A percentile compares a stretch with the other conserved stretches of the same genome.
phyloP scores from a whole-genome alignment of 2,797 vertebrate genomes.

The Falco peregrinus region DNA sequence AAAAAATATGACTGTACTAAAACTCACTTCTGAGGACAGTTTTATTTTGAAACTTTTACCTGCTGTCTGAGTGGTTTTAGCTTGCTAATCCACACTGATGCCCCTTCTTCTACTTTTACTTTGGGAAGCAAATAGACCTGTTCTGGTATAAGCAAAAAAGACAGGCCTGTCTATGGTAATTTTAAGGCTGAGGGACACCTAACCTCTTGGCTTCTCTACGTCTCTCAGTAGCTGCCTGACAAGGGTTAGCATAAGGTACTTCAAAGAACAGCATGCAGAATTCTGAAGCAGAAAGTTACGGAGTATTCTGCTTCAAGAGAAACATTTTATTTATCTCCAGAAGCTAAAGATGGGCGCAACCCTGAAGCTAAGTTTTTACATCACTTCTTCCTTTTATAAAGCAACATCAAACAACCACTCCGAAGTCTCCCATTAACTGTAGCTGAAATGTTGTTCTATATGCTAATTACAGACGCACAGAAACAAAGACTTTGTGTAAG shows the following conservation, averaged over 20 bases:
- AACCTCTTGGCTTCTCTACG: background rate
- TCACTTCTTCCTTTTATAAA: background rate
- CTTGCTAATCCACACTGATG: background rate
- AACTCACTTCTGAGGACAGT: background rate
- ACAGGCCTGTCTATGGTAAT: background rate
- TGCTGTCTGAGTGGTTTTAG: background rate
- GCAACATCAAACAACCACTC: background rate
- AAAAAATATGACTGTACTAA: background rate
- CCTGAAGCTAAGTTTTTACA: background rate
- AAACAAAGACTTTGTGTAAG: background rate
- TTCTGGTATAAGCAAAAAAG: background rate
- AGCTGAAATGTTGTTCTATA: background rate
- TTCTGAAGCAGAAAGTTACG: background rate
- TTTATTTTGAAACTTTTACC: background rate
- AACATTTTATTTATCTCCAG: background rate
- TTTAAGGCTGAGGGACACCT: background rate
- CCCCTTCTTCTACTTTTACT: background rate
- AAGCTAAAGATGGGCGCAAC: background rate
- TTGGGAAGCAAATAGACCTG: background rate
- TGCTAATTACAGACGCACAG: background rate
- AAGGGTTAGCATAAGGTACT: background rate
- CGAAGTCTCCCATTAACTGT: background rate
- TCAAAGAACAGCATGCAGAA: background rate
- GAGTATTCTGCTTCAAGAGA: background rate
- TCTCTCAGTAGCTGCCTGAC: background rate